These are phyloP conservation scores for Epirrita christyi DNA, from an alignment of 2,888 invertebrate genomes.

Conservation along the genomic window DNA sequence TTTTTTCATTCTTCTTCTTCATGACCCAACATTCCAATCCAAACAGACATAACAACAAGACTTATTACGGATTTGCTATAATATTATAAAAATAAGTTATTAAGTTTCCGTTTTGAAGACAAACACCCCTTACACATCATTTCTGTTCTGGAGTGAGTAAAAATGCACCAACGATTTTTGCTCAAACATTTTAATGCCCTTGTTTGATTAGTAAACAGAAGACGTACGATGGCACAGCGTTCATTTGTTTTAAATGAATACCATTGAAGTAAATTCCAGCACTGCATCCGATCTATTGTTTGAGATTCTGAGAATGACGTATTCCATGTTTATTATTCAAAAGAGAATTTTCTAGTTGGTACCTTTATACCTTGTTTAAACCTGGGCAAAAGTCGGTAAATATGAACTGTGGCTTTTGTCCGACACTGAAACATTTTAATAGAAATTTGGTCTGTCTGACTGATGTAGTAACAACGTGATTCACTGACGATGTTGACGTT, in stretches of 20 bases:
- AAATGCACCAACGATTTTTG: no score
- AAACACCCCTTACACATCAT: no score
- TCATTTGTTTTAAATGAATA: conserved; percentile 11
- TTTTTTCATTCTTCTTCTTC: no score
- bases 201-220: conserved; percentile 10
- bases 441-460: neutral
- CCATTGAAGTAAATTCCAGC: conserved; percentile 10
- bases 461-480: no score
- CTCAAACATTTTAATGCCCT: no score
- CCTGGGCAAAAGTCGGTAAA: neutral
- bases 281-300: conserved; percentile 13
- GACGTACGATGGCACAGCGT: conserved; percentile 1
- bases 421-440: neutral
- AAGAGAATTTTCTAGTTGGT: neutral
- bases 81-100: no score
- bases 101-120: no score
- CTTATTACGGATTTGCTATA: no score
- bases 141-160: no score
- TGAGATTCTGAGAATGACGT: conserved; percentile 3
- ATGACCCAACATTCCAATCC: no score
- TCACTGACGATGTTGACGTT: no score
- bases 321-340: neutral
- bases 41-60: no score
- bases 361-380: neutral
- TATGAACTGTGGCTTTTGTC: neutral